Base-by-base conservation (phyloP, 2,888 invertebrate genomes). In the Eudasyphora cyanicolor region DNA sequence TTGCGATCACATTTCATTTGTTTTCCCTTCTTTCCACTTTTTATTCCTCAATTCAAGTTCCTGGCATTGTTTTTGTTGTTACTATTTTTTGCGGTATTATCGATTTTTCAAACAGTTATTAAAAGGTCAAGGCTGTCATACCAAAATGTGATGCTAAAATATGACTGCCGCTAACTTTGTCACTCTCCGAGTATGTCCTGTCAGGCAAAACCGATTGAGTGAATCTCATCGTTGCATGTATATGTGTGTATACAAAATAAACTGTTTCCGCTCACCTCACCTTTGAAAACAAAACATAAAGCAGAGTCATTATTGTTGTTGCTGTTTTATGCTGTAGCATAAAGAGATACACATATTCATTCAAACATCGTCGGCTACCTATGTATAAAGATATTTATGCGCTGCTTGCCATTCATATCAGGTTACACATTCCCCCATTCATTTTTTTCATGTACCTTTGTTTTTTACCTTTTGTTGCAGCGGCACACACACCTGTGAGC, bases 71-170 rank as follows among this genome's bases (percentile, higher is more conserved):
- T 24, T 21, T 57, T 57, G 27, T 57, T 57, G 24, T 57, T 27
- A 12, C 14, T 45, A n/a, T n/a, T 35, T 3, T 62, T 29, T 14
- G n/a, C 45, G n/a, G 71, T 81, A 57, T 38, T 67, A 73, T 69
- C 57, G 79, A 73, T 79, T 79, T 79, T 54, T 51, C 38, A 62
- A 62, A 24, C 70, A 67, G 27, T 64, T 14, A 62, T 64, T 54
- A 54, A 70, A 82, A 64, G 82, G 82, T 75, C 82, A 82, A 75
- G 82, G 78, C 42, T 64, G n/a, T 78, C 38, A 38, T 67, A n/a
- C 67, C 24, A n/a, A 17, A 35, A 64, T 64, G 7, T 64, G 62
- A 62, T 57, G 54, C 10, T 8, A 29, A 57, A n/a, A n/a, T n/a
- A 27, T 45, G 69, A 29, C 29, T 27, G 17, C 12, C 57, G 32